Conservation (phyloP, 2,888 invertebrate genomes). For the Smittia aterrima region DNA sequence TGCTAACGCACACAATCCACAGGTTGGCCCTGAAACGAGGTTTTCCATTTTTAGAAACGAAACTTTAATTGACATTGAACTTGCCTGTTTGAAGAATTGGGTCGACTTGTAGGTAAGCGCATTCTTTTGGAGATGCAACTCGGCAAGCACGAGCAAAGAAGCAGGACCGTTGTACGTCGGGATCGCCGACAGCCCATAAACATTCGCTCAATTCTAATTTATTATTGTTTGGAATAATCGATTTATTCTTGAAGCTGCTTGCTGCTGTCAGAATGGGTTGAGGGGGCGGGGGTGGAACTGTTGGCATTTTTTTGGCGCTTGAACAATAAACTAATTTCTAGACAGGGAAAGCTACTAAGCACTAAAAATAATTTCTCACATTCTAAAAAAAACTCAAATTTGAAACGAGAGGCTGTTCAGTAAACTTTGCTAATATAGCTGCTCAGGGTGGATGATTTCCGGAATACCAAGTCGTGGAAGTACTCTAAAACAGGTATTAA, state of each 20-base stretch:
- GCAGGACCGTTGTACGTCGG: slow-evolving; percentile 61
- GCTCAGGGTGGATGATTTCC: too few species aligned
- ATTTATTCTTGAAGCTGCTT: not conserved
- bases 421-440: too few species aligned
- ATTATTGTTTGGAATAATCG: not conserved
- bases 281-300: slow-evolving; percentile 30
- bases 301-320: slow-evolving; percentile 22
- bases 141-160: slow-evolving; percentile 58
- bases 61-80: not conserved
- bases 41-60: not conserved
- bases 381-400: too few species aligned
- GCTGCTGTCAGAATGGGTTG: not conserved
- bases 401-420: too few species aligned
- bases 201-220: slow-evolving; percentile 52
- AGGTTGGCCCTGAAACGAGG: slow-evolving; percentile 68
- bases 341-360: not conserved
- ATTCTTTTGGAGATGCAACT: slow-evolving; percentile 55
- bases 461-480: too few species aligned
- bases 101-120: slow-evolving; percentile 49
- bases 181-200: slow-evolving; percentile 59
- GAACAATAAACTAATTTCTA: too few species aligned
- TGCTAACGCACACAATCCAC: slow-evolving; percentile 82
- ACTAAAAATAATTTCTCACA: not conserved
- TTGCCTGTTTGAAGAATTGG: slow-evolving; percentile 49
- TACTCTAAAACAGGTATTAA: too few species aligned